Percentiles rank a stretch among this genome's conserved stretches.
Evolutionary conservation across 2,113 vertebrate genomes (phyloP).

Genomic region (Tetrax tetrax): DNA sequence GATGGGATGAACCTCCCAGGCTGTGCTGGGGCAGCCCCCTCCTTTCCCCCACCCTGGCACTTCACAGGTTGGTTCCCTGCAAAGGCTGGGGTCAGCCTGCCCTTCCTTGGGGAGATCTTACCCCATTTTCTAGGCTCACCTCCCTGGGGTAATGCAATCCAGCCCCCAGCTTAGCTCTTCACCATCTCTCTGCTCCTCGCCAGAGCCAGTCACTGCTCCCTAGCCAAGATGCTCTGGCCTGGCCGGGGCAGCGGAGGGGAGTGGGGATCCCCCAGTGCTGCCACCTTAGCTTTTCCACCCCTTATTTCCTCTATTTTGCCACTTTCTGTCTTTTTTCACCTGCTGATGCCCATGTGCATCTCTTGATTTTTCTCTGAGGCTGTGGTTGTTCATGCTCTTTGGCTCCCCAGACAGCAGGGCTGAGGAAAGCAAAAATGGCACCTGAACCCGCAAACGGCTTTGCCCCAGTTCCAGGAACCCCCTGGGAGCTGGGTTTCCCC

Average conservation of each 20-base stretch:
- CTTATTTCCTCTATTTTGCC: not conserved
- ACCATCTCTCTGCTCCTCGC: not conserved
- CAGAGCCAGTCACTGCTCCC: not conserved
- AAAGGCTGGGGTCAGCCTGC: not conserved
- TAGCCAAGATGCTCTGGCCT: not conserved
- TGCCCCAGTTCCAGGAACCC: not conserved
- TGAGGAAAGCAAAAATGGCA: not conserved
- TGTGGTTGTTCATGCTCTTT: not conserved
- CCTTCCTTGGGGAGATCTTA: not conserved
- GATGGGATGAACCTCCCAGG: not conserved
- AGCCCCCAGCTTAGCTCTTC: not conserved
- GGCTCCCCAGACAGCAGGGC: not conserved
- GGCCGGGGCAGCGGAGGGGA: too few relatives aligned
- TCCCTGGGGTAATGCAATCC: not conserved
- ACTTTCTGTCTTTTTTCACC: not conserved
- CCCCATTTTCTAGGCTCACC: not conserved
- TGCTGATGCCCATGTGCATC: not conserved
- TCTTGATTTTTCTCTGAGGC: not conserved
- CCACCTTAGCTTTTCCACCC: not conserved
- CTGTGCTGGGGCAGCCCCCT: not conserved
- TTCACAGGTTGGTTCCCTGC: not conserved
- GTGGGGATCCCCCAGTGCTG: not conserved
- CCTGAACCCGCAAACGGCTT: fast-evolving
- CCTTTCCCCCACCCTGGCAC: not conserved
- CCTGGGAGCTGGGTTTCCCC: not conserved